Base-by-base conservation (phyloP, 2,888 invertebrate genomes). In the Cantharis nigra region DNA sequence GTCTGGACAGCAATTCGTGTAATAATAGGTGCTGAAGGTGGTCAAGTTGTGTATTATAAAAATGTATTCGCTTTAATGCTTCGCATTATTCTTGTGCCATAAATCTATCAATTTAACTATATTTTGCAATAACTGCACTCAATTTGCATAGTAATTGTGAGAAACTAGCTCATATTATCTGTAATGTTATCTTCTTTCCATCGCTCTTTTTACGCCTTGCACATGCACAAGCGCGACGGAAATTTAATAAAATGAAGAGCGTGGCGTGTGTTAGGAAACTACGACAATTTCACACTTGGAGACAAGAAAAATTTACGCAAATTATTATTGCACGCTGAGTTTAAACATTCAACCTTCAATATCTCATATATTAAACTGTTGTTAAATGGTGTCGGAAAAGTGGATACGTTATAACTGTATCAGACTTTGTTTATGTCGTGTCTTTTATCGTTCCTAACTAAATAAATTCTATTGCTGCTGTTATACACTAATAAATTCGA, bases 111-210 rank as follows among this genome's bases (percentile, higher is more conserved):
- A 78, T 80, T 79, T 81, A 80, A 79, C 80, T 82, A 81, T 80
- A 82, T 82, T 82, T 82, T 81, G 80, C 81, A 81, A 82, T 82
- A 82, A 80, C 80, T 76, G 71, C 79, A 81, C 81, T 81, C 82
- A 81, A 82, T 82, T 82, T 82, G 79, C 81, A 82, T 82, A 80
- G 80, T 82, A 80, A 82, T 80, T 82, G 81, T 81, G 82, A 80
- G 80, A 80, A 81, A 81, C 80, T 80, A 75, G 78, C 71, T 78
- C 78, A 77, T 77, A 78, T 80, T 79, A 80, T 77, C 74, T 77
- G 69, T 72, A 79, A 80, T 78, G 80, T 78, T 80, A 80, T 82
- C 82, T 78, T 70, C 14, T 74, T 75, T 71, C 63, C 75, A 69
- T 76, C 78, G 72, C 65, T 69, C n/a, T 49, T 77, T 75, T 77